Base-by-base conservation (phyloP, 2,888 invertebrate genomes). In the Parnassius apollo region DNA sequence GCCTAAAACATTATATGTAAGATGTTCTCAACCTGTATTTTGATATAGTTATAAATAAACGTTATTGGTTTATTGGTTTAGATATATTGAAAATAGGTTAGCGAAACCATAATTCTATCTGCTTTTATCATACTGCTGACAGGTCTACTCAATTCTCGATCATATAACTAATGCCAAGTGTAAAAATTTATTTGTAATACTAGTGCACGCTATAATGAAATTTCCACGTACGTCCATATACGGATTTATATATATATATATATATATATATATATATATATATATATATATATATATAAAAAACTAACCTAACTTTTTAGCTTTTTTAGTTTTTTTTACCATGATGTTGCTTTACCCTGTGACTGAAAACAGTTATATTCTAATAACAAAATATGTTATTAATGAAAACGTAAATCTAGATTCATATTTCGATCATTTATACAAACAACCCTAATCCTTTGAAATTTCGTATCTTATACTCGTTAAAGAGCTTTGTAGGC, bases 81-180 rank as follows among this genome's bases (percentile, higher is more conserved):
- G n/a, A 9, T 10, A 11, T 35, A 22, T 52, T 64, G 42, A 46
- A 56, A 55, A 56, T 42, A 45, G 49, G 48, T 57, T 48, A 46
- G 51, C 10, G 25, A 59, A 42, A 51, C 52, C 35, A 25, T n/a
- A n/a, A 51, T 57, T 64, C 57, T 52, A 52, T 60, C 52, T 46
- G 44, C 50, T 9, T 42, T 42, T 25, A 44, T 48, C 25, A 9
- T 2, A 11, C 25, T 53, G 52, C 55, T 64, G 59, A 59, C 35
- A 49, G 64, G 2, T 52, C 52, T 44, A 59, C 46, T 45, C 44
- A 48, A 59, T 49, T 7, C 35, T 35, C 48, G 48, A 57, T 57
- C 52, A 60, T 52, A 44, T 51, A 42, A 4, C 52, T 42, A 50
- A 51, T 48, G 55, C 59, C 59, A 59, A 63, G 59, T 49, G 13